Evolutionary conservation across 2,888 invertebrate species (phyloP), one percentile per base, ranked within the genome.

Genomic region (Cotesia congregata): DNA sequence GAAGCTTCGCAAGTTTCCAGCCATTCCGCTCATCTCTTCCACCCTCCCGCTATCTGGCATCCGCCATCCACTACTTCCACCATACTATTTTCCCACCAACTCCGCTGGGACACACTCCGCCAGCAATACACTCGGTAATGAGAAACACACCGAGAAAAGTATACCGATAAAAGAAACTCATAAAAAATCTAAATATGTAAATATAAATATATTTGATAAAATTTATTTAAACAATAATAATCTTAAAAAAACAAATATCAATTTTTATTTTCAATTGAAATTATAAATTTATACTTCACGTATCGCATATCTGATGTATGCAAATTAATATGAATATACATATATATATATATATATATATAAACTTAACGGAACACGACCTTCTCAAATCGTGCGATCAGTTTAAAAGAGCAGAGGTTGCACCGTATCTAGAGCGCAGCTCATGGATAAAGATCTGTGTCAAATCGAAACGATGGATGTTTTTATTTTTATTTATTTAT

Each of bases 361-460:
- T 74, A 60, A 67, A 60, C n/a, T 67, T 59, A 62, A 67, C 39
- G 40, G 72, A 65, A 61, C 72, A 69, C 20, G 72, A 72, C 76
- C 67, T 72, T 76, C 78, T 78, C 75, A 65, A 74, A 71, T 77
- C 73, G 73, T 64, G 79, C 75, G 74, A 75, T 75, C 77, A 77
- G 62, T 79, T 78, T 77, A 76, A 80, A 80, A 79, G 79, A 80
- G 77, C 79, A 80, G 78, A 79, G 80, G 79, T 80, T 80, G 80
- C 75, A 76, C 76, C 59, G 77, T 80, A 79, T 80, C 80, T 80
- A 78, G 79, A 79, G 80, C 80, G 77, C 76, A 80, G 71, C 80
- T 74, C 74, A 73, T 73, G 77, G 80, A 80, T 80, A 77, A 79
- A 81, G 78, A 81, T 81, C 79, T 78, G 80, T 80, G 79, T 80